Conservation (phyloP, 2,797 vertebrate species). For the Rhinophrynus dorsalis region DNA sequence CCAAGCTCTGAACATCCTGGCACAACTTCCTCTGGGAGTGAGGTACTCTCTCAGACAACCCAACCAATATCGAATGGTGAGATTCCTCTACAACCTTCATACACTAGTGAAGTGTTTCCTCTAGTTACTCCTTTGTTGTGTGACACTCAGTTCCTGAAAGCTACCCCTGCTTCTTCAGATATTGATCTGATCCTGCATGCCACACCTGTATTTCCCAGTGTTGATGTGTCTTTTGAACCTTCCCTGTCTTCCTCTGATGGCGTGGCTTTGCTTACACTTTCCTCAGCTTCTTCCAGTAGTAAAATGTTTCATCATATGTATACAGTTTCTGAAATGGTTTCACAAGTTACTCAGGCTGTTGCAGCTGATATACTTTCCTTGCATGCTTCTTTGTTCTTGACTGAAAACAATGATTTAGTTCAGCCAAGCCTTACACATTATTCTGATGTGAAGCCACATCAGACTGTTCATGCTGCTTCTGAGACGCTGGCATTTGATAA, state of each 20-base stretch:
- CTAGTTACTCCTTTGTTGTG: conserved; percentile 78
- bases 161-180: conserved; percentile 74
- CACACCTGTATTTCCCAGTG: conserved; percentile 78
- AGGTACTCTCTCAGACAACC: conserved; percentile 79
- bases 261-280: conserved; percentile 77
- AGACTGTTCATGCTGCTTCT: conserved; percentile 68
- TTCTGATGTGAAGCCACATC: conserved; percentile 71
- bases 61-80: conserved; percentile 88
- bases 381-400: conserved; percentile 74
- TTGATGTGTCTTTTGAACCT: conserved; percentile 75
- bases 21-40: conserved; percentile 67
- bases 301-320: conserved; percentile 68
- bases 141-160: conserved; percentile 75
- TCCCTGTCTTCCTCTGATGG: conserved; percentile 77
- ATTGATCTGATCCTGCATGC: conserved; percentile 85
- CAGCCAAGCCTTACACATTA: conserved; percentile 70
- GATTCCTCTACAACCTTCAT: conserved; percentile 75
- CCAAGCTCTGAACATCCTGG: conserved; percentile 69
- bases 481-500: conserved; percentile 74
- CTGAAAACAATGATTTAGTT: conserved; percentile 67
- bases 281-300: conserved; percentile 76
- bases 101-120: conserved; percentile 78
- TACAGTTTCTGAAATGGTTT: conserved; percentile 70
- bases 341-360: conserved; percentile 70
- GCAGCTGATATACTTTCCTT: conserved; percentile 69